These are phyloP conservation scores for Cyprinodon variegatus DNA, from an alignment of 2,113 vertebrate species.

Conservation along the genomic window DNA sequence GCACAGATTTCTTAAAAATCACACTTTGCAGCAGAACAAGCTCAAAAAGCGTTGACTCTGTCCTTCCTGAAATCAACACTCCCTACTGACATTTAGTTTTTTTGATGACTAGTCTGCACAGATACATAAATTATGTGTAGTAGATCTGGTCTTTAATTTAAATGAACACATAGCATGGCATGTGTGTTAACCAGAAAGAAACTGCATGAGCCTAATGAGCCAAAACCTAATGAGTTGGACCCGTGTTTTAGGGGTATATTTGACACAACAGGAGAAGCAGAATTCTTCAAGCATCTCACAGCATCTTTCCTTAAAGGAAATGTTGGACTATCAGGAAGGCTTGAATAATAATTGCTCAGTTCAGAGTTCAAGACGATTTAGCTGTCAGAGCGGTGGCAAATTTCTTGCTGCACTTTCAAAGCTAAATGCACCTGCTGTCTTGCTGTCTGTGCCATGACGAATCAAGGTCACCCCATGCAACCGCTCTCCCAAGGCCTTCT, in stretches of 20 bases:
- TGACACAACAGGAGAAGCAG: neutral
- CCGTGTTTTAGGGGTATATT: slow-evolving; percentile 1
- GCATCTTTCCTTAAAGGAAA: slow-evolving; percentile 10
- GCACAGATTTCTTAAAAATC: neutral
- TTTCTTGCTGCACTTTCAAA: slow-evolving; percentile 36
- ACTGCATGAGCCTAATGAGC: neutral
- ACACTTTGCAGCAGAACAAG: neutral
- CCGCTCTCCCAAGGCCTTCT: slow-evolving; percentile 13
- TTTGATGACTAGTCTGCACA: neutral
- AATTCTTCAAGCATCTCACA: neutral
- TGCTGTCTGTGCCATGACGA: slow-evolving; percentile 10
- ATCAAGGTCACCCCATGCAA: slow-evolving; percentile 28
- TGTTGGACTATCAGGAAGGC: neutral
- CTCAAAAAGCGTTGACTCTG: neutral
- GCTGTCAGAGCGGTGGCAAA: neutral
- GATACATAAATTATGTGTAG: neutral
- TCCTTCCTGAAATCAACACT: neutral
- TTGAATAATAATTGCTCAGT: neutral
- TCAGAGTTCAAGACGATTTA: slow-evolving; percentile 13
- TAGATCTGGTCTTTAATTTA: neutral
- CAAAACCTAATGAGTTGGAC: neutral
- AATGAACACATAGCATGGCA: neutral
- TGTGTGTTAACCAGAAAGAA: neutral
- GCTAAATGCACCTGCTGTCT: slow-evolving; percentile 18
- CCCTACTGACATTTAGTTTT: neutral